phyloP scores from a whole-genome alignment of 1,140 invertebrate genomes.

The Trichoplusia ni region DNA sequence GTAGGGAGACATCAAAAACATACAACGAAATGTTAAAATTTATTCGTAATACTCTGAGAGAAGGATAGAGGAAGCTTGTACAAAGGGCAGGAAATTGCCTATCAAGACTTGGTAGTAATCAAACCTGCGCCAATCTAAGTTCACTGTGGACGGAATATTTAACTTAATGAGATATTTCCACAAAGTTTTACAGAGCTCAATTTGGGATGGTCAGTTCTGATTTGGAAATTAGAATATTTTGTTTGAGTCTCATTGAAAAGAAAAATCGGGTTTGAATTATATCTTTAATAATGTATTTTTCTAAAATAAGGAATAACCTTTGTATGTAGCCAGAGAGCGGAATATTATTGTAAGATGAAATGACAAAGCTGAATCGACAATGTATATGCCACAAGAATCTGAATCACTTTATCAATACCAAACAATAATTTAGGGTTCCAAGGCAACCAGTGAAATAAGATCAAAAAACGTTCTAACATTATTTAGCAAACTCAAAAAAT shows the following conservation, averaged over 20 bases:
- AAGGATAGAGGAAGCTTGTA: slow-evolving; percentile 52
- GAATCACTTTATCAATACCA: too few relatives aligned
- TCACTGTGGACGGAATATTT: slow-evolving; percentile 46
- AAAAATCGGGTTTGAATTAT: neutral
- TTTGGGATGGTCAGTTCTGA: neutral
- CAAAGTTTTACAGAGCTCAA: slow-evolving; percentile 12
- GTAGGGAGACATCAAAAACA: slow-evolving; percentile 21
- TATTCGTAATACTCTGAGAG: slow-evolving; percentile 56
- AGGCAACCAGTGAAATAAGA: too few relatives aligned
- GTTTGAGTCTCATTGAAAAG: neutral
- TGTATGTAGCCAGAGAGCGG: too few relatives aligned
- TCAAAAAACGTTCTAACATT: too few relatives aligned
- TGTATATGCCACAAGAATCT: too few relatives aligned
- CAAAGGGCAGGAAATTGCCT: slow-evolving; percentile 74
- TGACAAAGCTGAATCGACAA: too few relatives aligned
- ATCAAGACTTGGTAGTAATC: slow-evolving; percentile 62
- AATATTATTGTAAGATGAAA: too few relatives aligned
- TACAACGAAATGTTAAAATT: slow-evolving; percentile 49
- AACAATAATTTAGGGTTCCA: too few relatives aligned
- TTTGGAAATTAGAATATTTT: neutral
- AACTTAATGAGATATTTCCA: slow-evolving; percentile 59
- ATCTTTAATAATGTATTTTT: too few relatives aligned
- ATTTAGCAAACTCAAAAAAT: too few relatives aligned
- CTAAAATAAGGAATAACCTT: too few relatives aligned
- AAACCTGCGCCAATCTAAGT: slow-evolving; percentile 67